Conservation (phyloP, 2,113 vertebrate species). For the Tupaia tana region DNA sequence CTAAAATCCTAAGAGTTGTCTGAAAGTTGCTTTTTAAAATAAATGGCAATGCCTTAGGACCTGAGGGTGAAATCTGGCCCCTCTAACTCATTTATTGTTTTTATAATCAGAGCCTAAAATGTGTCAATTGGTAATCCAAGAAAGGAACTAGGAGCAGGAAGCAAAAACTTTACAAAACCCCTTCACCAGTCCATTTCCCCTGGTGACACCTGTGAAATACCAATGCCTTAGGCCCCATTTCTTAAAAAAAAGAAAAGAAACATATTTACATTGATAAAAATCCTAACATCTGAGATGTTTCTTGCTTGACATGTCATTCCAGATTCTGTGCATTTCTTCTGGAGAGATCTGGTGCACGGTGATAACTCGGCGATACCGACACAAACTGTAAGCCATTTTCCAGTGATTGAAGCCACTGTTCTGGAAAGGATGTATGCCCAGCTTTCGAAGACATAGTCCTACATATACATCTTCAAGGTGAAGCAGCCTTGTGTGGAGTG, state of each 20-base stretch:
- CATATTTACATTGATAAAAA: constrained; percentile 86
- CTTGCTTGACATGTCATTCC: constrained; percentile 99
- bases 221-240: constrained; percentile 62
- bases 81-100: constrained; percentile 68
- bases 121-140: constrained; percentile 82
- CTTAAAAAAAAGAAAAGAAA: constrained; percentile 80
- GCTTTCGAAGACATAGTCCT: constrained; percentile 96
- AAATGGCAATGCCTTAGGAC: constrained; percentile 76
- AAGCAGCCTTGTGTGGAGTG: constrained; percentile 96
- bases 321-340: constrained; percentile 99
- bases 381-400: constrained; percentile 99
- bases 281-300: constrained; percentile 97
- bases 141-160: constrained; percentile 75
- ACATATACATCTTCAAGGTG: constrained; percentile 99
- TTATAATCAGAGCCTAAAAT: constrained; percentile 78
- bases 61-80: constrained; percentile 76
- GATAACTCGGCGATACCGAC: constrained; percentile 96
- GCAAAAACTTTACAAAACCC: constrained; percentile 84
- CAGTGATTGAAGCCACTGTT: constrained; percentile 99
- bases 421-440: constrained; percentile 98
- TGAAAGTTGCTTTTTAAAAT: constrained; percentile 68
- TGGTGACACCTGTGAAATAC: constrained; percentile 78
- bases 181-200: constrained; percentile 77
- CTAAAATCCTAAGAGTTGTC: constrained; percentile 51
- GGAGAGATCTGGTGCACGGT: constrained; percentile 99